A percentile compares a stretch with the other conserved stretches of the same genome.
Evolutionary conservation across 2,113 vertebrate genomes (phyloP).

Genomic region (Cochlearius cochlearius): DNA sequence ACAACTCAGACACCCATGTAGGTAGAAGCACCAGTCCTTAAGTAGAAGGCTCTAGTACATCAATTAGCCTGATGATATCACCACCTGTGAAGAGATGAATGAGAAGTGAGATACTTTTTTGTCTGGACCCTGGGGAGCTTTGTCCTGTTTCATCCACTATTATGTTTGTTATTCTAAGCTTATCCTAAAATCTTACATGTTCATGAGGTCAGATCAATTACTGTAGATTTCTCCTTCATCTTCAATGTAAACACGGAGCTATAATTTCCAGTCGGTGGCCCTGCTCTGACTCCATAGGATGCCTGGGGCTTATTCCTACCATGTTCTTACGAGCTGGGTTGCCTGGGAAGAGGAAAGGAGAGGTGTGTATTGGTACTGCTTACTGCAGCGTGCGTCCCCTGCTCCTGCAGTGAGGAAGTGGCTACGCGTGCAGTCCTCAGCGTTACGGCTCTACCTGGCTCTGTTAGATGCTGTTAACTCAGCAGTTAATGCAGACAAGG

Average conservation of each 20-base stretch:
- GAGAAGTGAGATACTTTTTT: background rate
- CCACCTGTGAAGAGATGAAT: background rate
- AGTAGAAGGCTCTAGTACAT: background rate
- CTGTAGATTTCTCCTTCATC: background rate
- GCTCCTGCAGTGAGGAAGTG: rapidly evolving
- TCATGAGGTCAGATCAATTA: background rate
- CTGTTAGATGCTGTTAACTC: background rate
- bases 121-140: background rate
- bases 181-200: background rate
- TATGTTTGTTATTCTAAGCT: background rate
- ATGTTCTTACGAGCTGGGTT: background rate
- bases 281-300: background rate
- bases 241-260: background rate
- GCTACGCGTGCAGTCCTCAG: rapidly evolving
- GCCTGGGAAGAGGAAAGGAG: background rate
- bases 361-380: background rate
- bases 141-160: background rate
- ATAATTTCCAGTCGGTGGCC: background rate
- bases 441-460: rapidly evolving
- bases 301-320: background rate
- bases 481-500: background rate
- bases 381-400: background rate
- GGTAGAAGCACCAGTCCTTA: background rate
- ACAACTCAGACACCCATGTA: background rate
- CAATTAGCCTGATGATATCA: background rate